These are phyloP conservation scores for Lagria hirta DNA, from an alignment of 2,888 invertebrate genomes.

Conservation along the genomic window DNA sequence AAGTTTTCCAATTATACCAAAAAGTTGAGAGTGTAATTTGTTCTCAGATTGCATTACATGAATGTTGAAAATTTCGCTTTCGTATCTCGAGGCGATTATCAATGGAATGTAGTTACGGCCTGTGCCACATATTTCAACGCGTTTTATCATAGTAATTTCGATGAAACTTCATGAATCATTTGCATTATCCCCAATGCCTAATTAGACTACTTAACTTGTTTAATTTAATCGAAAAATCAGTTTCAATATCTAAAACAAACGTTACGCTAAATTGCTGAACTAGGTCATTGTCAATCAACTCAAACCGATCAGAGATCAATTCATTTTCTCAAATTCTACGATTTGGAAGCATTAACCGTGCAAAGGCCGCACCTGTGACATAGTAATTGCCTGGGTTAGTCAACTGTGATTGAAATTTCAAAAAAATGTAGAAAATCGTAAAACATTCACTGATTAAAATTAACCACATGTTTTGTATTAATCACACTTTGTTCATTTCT, in stretches of 20 bases:
- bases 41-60: constrained; percentile 24
- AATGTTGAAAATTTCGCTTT: constrained; percentile 30
- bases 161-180: constrained; percentile 24
- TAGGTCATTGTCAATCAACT: constrained; percentile 19
- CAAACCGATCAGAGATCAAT: constrained; percentile 8
- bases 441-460: too few species aligned
- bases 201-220: constrained; percentile 3
- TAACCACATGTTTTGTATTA: too few species aligned
- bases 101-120: constrained; percentile 28
- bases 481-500: too few species aligned
- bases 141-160: constrained; percentile 25
- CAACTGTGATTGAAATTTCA: too few species aligned
- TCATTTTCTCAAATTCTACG: constrained; percentile 6
- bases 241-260: constrained; percentile 4
- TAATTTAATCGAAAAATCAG: constrained; percentile 1
- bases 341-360: constrained; percentile 18
- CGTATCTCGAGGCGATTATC: constrained; percentile 29
- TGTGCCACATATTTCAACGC: constrained; percentile 27
- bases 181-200: constrained; percentile 7
- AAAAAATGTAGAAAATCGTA: too few species aligned
- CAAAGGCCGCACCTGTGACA: constrained; percentile 14
- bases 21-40: constrained; percentile 17
- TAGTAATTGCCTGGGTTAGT: constrained; percentile 16
- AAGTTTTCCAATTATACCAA: constrained; percentile 2
- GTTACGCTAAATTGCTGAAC: constrained; percentile 7